phyloP scores from a whole-genome alignment of 2,888 invertebrate genomes.

The Pollenia angustigena region DNA sequence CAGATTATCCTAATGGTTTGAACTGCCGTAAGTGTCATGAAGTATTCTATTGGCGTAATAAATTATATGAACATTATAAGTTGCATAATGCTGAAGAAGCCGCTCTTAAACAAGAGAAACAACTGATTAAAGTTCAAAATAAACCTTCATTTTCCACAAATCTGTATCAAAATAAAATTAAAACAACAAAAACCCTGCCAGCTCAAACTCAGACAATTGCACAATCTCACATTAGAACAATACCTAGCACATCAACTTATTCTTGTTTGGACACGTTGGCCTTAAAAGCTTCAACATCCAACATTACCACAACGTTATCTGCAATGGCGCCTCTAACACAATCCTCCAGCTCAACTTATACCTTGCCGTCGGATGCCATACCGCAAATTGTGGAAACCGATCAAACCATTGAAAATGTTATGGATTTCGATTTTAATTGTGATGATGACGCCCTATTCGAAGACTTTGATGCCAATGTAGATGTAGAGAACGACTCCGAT shows the following conservation, averaged over 20 bases:
- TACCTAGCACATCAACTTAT: slow-evolving; percentile 4
- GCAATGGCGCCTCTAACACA: slow-evolving; percentile 75
- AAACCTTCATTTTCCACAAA: background rate
- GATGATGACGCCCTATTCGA: slow-evolving; percentile 78
- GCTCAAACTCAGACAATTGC: background rate
- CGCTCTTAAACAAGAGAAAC: slow-evolving; percentile 56
- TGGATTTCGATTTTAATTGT: slow-evolving; percentile 81
- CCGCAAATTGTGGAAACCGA: slow-evolving; percentile 81
- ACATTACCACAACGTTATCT: slow-evolving; percentile 12
- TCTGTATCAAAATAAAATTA: slow-evolving; percentile 21
- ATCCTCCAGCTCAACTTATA: slow-evolving; percentile 76
- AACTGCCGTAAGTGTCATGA: slow-evolving; percentile 74
- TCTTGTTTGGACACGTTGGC: slow-evolving; percentile 41
- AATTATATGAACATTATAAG: slow-evolving; percentile 75
- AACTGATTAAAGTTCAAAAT: slow-evolving; percentile 38
- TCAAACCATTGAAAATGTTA: slow-evolving; percentile 81
- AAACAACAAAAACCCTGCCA: background rate
- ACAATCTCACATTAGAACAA: background rate
- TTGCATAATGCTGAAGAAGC: slow-evolving; percentile 70
- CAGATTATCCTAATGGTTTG: slow-evolving; percentile 73
- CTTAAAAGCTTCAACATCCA: slow-evolving; percentile 53
- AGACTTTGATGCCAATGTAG: slow-evolving; percentile 80
- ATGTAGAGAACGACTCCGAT: slow-evolving; percentile 79
- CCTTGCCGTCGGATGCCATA: slow-evolving; percentile 80
- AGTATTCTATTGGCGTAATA: slow-evolving; percentile 72